phyloP scores from a whole-genome alignment of 2,888 invertebrate species.

The Troglohyphantes excavatus region DNA sequence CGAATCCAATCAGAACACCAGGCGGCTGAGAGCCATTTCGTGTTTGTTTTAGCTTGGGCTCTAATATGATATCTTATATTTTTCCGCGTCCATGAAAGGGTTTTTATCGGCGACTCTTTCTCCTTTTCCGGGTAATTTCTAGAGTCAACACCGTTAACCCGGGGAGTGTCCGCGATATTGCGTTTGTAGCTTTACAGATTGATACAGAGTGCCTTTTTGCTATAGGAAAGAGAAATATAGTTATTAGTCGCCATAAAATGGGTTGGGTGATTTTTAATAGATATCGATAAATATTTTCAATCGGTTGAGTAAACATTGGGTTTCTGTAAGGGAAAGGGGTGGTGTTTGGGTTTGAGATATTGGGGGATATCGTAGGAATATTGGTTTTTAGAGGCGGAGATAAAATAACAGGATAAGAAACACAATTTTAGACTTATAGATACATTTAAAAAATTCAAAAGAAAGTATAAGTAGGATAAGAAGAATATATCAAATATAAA shows the following conservation, averaged over 20 bases:
- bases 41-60: constrained; percentile 68
- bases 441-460: no score
- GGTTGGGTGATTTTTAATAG: constrained; percentile 35
- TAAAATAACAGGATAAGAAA: no score
- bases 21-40: constrained; percentile 65
- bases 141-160: constrained; percentile 46
- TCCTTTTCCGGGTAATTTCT: constrained; percentile 34
- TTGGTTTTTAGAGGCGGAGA: no score
- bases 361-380: no score
- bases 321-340: no score
- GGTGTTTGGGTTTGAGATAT: no score
- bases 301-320: neutral
- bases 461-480: no score
- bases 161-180: constrained; percentile 49
- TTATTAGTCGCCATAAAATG: constrained; percentile 39
- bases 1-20: constrained; percentile 51
- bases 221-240: neutral
- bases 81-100: constrained; percentile 48
- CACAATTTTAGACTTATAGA: no score
- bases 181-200: neutral
- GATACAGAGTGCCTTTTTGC: neutral
- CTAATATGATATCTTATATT: constrained; percentile 68
- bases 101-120: constrained; percentile 56
- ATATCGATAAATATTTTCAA: constrained; percentile 1
- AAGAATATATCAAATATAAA: no score